Percentiles rank a stretch among this genome's conserved stretches.
Conservation (phyloP, 2,888 invertebrate genomes). For the Eupithecia subfuscata region DNA sequence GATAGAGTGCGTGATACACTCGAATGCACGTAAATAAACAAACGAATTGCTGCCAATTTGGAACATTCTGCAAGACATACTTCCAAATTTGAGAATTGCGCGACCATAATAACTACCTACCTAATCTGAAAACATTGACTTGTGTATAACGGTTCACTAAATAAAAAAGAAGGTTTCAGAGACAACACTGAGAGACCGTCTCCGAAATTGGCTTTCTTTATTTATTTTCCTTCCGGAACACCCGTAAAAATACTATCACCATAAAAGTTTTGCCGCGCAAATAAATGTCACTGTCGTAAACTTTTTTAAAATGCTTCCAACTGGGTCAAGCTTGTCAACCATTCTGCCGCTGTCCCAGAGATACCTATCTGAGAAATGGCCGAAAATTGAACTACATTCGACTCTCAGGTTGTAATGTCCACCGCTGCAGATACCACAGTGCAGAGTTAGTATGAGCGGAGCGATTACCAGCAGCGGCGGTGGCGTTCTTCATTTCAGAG, state of each 20-base stretch:
- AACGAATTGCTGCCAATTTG: no score
- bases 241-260: conserved; percentile 27
- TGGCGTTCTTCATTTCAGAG: no score
- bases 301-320: conserved; percentile 28
- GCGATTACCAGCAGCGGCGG: background rate
- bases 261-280: conserved; percentile 32
- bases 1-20: no score
- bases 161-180: background rate
- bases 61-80: no score
- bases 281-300: conserved; percentile 33
- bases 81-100: no score
- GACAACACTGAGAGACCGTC: background rate
- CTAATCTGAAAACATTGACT: background rate
- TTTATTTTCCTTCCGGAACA: conserved; percentile 10
- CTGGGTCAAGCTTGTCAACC: conserved; percentile 19
- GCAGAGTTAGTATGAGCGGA: background rate
- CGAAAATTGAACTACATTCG: background rate
- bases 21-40: no score
- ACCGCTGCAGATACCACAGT: background rate
- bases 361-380: background rate
- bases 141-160: background rate
- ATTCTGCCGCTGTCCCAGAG: conserved; percentile 16
- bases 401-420: background rate
- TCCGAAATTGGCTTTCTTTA: conserved; percentile 5
- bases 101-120: no score